Percentiles rank a stretch among this genome's conserved stretches.
Conservation (phyloP, 2,797 vertebrate genomes). For the Coracias cyanogaster region DNA sequence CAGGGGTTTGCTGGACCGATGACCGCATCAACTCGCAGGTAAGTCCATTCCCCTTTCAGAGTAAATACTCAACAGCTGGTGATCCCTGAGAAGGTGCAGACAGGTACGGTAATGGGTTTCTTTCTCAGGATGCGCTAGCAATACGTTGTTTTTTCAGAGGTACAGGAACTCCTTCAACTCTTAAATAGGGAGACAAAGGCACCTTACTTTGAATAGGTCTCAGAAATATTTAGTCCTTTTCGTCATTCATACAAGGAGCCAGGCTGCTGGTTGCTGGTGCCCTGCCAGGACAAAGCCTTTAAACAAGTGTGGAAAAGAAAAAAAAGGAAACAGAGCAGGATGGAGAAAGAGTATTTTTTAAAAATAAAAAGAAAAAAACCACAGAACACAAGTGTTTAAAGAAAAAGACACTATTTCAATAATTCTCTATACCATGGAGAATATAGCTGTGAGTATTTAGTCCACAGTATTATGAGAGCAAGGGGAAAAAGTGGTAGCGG, state of each 20-base stretch:
- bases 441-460: background rate
- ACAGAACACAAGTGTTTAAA: background rate
- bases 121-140: background rate
- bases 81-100: background rate
- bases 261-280: background rate
- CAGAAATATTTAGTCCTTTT: background rate
- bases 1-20: too few species aligned
- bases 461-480: background rate
- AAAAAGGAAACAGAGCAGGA: background rate
- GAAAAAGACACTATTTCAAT: background rate
- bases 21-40: fast-evolving
- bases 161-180: background rate
- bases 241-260: background rate
- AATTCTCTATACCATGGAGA: background rate
- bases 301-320: background rate
- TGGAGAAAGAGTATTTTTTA: background rate
- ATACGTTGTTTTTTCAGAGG: background rate
- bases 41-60: background rate
- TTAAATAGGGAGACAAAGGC: background rate
- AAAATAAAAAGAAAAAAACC: background rate
- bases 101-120: background rate
- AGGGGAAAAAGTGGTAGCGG: background rate
- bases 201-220: background rate
- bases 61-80: background rate
- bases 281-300: background rate